phyloP scores from a whole-genome alignment of 2,113 vertebrate species.

The Diglossa brunneiventris region DNA sequence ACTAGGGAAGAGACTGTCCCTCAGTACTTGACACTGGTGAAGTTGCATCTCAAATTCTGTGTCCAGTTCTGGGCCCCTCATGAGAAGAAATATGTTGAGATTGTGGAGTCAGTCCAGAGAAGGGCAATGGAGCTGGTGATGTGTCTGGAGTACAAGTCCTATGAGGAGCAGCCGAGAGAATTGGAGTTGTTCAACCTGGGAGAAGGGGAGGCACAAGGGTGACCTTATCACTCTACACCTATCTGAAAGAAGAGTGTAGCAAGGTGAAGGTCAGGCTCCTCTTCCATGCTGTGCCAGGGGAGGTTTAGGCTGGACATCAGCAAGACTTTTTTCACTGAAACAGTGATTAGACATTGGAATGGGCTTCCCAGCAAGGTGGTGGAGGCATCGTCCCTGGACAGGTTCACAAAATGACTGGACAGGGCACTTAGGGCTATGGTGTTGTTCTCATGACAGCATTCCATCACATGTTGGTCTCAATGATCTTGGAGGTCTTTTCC shows the following conservation, averaged over 20 bases:
- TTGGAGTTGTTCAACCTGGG: background rate
- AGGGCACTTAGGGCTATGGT: background rate
- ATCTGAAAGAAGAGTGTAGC: background rate
- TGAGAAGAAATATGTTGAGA: background rate
- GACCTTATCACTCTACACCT: too few species aligned
- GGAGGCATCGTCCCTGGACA: background rate
- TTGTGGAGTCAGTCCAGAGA: background rate
- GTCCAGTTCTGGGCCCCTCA: background rate
- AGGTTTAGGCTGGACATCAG: background rate
- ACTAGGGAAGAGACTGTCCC: background rate
- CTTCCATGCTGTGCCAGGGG: background rate
- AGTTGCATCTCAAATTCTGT: background rate
- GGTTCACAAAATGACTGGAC: fast-evolving
- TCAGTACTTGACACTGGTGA: background rate
- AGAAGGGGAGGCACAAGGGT: background rate
- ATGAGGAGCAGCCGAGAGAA: fast-evolving
- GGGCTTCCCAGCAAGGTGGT: background rate
- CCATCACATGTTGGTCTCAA: background rate
- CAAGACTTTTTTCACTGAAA: background rate
- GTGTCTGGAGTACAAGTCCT: background rate
- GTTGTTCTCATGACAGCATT: background rate
- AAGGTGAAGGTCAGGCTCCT: background rate
- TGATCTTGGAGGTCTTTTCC: background rate
- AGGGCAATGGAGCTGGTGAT: background rate
- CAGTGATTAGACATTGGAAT: background rate